Evolutionary conservation across 2,797 vertebrate genomes (phyloP).

Genomic region (Galagoides demidoff): DNA sequence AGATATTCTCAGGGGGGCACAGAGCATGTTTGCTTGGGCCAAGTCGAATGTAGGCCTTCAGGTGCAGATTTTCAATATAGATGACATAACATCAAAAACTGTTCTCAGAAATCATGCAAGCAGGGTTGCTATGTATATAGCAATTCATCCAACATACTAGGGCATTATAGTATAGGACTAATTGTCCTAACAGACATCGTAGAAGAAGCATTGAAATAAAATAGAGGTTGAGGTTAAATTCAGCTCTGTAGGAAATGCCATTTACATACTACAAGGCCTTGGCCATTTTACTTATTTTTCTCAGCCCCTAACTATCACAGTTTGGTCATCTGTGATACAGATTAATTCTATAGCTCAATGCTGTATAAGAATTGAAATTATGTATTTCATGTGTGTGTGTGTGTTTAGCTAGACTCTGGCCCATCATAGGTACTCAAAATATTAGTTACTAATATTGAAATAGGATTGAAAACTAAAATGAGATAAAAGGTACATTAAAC

Average conservation of each 20-base stretch:
- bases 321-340: not conserved
- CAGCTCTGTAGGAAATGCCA: not conserved
- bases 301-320: not conserved
- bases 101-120: too few relatives aligned
- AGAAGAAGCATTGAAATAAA: not conserved
- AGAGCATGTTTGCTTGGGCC: too few relatives aligned
- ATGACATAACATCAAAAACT: too few relatives aligned
- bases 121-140: too few relatives aligned
- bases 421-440: not conserved
- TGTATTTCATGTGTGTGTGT: not conserved
- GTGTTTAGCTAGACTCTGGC: not conserved
- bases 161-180: too few relatives aligned
- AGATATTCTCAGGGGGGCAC: too few relatives aligned
- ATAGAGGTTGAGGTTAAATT: not conserved
- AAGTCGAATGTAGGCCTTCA: too few relatives aligned
- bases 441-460: not conserved
- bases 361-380: not conserved
- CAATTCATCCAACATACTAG: too few relatives aligned
- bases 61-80: too few relatives aligned
- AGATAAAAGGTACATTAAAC: not conserved
- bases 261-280: not conserved
- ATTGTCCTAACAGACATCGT: too few relatives aligned
- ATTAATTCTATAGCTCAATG: not conserved
- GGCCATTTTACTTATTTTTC: not conserved
- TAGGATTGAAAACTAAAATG: not conserved